Evolutionary conservation across 2,888 invertebrate species (phyloP).

Genomic region (Sympetrum striolatum): DNA sequence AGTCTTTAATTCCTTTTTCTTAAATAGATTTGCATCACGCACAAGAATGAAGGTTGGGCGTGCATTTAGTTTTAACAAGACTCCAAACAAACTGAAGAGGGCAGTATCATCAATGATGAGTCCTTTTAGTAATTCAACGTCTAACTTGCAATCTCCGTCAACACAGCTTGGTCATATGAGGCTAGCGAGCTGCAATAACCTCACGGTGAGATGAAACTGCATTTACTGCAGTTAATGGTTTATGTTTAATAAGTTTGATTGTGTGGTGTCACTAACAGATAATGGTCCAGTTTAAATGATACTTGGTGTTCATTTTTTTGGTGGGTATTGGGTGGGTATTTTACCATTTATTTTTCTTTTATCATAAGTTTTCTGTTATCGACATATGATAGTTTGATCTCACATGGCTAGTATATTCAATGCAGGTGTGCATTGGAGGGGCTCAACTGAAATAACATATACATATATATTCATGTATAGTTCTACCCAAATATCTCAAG

Average conservation of each 20-base stretch:
- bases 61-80: slow-evolving; percentile 94
- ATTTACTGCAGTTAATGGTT: no score
- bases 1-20: background rate
- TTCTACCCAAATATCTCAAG: no score
- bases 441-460: no score
- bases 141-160: slow-evolving; percentile 77
- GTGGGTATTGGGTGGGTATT: no score
- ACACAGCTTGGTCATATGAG: slow-evolving; percentile 86
- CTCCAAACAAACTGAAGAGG: slow-evolving; percentile 90
- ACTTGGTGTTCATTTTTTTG: background rate
- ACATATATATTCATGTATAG: no score
- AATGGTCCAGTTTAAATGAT: background rate
- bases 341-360: no score
- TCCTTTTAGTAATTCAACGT: slow-evolving; percentile 80
- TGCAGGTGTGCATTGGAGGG: no score
- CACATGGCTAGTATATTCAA: no score
- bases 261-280: background rate
- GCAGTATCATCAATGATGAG: slow-evolving; percentile 95
- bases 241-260: background rate
- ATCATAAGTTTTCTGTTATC: no score
- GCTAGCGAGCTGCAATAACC: slow-evolving; percentile 84
- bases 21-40: slow-evolving; percentile 72
- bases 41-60: slow-evolving; percentile 89
- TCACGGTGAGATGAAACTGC: slow-evolving; percentile 70
- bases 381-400: no score